Percentiles rank a stretch among this genome's conserved stretches.
Evolutionary conservation across 1,140 invertebrate species (phyloP).

Genomic region (Aphis craccivora): DNA sequence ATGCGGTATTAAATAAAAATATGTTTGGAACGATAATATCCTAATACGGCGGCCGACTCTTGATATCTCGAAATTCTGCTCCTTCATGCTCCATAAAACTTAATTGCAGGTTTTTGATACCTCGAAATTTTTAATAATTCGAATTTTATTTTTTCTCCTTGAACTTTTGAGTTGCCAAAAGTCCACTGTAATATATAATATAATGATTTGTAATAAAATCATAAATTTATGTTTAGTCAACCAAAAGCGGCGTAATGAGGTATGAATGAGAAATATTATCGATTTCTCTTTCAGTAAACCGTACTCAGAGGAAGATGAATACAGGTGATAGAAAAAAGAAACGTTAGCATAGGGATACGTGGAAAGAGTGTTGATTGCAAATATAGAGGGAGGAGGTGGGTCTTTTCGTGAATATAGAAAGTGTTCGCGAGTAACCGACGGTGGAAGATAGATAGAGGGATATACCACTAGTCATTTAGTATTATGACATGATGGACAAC

Average conservation of each 20-base stretch:
- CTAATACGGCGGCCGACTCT: neutral
- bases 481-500: neutral
- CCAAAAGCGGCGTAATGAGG: neutral
- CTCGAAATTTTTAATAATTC: neutral
- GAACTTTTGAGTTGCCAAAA: neutral
- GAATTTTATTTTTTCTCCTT: neutral
- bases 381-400: neutral
- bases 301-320: neutral
- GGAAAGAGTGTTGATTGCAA: conserved; percentile 8
- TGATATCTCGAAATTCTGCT: neutral
- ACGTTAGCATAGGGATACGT: neutral
- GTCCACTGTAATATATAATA: neutral
- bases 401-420: neutral
- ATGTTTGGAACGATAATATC: neutral
- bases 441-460: neutral
- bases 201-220: neutral
- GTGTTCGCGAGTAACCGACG: neutral
- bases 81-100: neutral
- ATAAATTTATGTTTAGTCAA: neutral
- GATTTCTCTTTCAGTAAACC: neutral
- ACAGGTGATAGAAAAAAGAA: neutral
- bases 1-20: neutral
- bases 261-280: neutral
- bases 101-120: no score
- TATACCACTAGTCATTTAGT: neutral